Conservation (phyloP, 2,113 vertebrate species). For the Pyrgilauda ruficollis region DNA sequence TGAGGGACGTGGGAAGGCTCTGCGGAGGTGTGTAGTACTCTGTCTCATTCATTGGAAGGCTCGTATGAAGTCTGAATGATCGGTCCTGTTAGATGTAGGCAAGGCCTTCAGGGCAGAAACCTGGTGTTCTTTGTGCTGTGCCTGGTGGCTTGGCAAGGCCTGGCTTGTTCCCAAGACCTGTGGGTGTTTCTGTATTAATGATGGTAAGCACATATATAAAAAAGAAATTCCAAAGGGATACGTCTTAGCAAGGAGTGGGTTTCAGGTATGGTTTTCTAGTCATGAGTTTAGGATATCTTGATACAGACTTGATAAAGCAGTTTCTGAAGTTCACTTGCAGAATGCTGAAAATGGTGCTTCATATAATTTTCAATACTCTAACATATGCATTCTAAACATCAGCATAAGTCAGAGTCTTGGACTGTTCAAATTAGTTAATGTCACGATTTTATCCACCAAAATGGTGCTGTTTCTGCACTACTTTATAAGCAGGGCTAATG, state of each 20-base stretch:
- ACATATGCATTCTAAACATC: background rate
- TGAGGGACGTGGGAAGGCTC: background rate
- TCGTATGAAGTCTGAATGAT: background rate
- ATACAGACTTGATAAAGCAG: background rate
- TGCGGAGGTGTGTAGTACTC: background rate
- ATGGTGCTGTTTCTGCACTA: background rate
- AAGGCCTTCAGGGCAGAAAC: background rate
- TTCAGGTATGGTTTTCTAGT: background rate
- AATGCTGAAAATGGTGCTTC: background rate
- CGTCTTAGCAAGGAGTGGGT: background rate
- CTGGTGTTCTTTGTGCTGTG: background rate
- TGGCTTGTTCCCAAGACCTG: background rate
- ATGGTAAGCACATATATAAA: background rate
- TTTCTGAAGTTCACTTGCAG: background rate
- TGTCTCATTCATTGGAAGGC: slow-evolving; percentile 52
- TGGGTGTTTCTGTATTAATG: background rate
- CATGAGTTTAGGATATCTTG: background rate
- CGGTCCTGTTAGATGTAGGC: background rate
- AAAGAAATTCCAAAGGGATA: background rate
- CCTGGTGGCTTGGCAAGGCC: background rate
- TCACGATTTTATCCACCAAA: background rate
- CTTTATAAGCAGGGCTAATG: background rate
- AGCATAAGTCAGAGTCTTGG: background rate
- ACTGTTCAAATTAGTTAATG: background rate
- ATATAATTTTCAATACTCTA: background rate